Evolutionary conservation across 2,797 vertebrate genomes (phyloP).

Genomic region (Todus mexicanus): DNA sequence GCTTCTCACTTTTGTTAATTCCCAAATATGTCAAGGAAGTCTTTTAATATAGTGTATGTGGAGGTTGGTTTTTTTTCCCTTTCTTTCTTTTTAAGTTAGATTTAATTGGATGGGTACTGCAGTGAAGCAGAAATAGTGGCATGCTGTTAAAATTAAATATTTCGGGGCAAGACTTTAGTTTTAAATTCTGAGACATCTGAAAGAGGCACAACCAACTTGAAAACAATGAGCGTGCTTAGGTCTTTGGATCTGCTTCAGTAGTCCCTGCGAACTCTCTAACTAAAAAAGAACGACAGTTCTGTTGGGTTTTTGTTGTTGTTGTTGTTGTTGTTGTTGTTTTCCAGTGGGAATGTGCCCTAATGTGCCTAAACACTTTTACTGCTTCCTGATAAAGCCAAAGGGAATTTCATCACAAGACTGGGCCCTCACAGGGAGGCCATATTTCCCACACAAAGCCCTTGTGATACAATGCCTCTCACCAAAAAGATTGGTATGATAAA

Average conservation of each 20-base stretch:
- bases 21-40: conserved; percentile 31
- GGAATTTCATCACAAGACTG: neutral
- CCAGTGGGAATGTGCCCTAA: neutral
- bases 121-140: conserved; percentile 26
- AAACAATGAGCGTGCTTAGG: neutral
- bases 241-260: neutral
- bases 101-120: conserved; percentile 31
- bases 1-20: conserved; percentile 9
- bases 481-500: neutral
- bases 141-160: neutral
- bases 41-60: neutral
- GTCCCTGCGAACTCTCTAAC: accelerated
- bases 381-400: neutral
- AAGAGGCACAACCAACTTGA: neutral
- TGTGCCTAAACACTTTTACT: neutral
- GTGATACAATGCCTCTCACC: neutral
- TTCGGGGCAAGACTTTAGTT: neutral
- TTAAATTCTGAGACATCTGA: neutral
- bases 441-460: neutral
- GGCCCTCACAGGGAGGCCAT: neutral
- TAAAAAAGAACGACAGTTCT: neutral
- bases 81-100: neutral
- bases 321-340: neutral
- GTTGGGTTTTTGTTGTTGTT: too few species aligned
- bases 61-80: neutral